phyloP scores from a whole-genome alignment of 2,797 vertebrate species.

The Falco biarmicus region DNA sequence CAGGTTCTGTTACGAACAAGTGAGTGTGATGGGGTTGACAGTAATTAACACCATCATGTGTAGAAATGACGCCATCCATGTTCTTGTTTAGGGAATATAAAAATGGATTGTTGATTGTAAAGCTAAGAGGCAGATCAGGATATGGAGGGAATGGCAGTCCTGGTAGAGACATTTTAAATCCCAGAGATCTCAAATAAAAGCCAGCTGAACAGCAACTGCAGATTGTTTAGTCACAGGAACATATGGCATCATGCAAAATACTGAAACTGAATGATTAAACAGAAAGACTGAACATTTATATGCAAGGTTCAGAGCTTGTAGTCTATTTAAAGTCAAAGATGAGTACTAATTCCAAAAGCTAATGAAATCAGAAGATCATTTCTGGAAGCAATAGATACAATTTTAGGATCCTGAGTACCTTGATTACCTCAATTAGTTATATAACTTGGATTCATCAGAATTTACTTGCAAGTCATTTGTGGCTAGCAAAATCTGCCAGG shows the following conservation, averaged over 20 bases:
- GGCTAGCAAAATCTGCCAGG: background rate
- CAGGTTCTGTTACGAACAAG: conserved; percentile 1
- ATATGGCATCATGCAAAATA: conserved; percentile 72
- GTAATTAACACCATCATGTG: background rate
- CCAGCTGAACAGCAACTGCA: conserved; percentile 60
- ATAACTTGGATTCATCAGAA: conserved; percentile 17
- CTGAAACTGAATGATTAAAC: conserved; percentile 69
- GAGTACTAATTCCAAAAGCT: conserved; percentile 63
- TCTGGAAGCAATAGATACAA: conserved; percentile 39
- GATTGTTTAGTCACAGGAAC: conserved; percentile 64
- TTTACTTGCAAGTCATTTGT: background rate
- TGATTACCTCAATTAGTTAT: conserved; percentile 58
- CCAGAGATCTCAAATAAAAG: conserved; percentile 64
- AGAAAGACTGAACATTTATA: conserved; percentile 64
- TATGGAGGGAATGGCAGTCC: background rate
- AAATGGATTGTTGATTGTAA: conserved; percentile 1
- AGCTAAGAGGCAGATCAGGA: background rate
- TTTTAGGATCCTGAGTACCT: conserved; percentile 33
- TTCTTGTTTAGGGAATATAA: background rate
- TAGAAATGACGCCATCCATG: background rate
- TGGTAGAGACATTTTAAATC: conserved; percentile 33
- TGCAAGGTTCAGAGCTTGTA: conserved; percentile 43
- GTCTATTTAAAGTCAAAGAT: conserved; percentile 65
- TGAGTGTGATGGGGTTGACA: background rate
- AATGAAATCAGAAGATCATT: conserved; percentile 67